These are phyloP conservation scores for Baccha elongata DNA, from an alignment of 2,888 invertebrate species.

Conservation along the genomic window DNA sequence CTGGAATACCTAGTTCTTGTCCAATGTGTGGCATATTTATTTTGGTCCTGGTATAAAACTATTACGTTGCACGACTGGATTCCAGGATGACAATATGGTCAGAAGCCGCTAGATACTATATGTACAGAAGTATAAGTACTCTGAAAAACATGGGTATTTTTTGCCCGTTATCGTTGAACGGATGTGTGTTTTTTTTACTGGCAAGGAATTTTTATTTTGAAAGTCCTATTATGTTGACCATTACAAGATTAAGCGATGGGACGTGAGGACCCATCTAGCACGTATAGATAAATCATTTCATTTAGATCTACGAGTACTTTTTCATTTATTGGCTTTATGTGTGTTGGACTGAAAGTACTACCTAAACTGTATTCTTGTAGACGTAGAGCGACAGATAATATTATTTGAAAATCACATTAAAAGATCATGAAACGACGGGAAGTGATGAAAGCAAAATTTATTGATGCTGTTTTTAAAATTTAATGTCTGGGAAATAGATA, in stretches of 20 bases:
- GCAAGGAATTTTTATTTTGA: slow-evolving; percentile 17
- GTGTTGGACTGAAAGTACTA: slow-evolving; percentile 11
- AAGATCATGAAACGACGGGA: too few relatives aligned
- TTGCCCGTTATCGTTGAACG: background rate
- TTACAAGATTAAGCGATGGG: slow-evolving; percentile 35
- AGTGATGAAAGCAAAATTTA: too few relatives aligned
- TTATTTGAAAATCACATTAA: too few relatives aligned
- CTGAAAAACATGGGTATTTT: background rate
- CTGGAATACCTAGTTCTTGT: slow-evolving; percentile 46
- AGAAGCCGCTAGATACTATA: slow-evolving; percentile 8
- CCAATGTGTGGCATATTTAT: slow-evolving; percentile 45
- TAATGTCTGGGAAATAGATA: too few relatives aligned
- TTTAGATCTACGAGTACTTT: background rate
- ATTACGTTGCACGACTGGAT: too few relatives aligned
- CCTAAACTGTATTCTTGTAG: slow-evolving; percentile 8
- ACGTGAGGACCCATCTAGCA: slow-evolving; percentile 38
- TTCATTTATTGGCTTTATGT: slow-evolving; percentile 23
- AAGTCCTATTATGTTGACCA: slow-evolving; percentile 35
- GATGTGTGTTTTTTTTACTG: slow-evolving; percentile 20
- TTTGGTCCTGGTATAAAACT: slow-evolving; percentile 30
- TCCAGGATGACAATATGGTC: slow-evolving; percentile 1
- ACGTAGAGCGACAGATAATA: slow-evolving; percentile 16
- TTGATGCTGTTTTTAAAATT: too few relatives aligned
- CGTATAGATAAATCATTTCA: slow-evolving; percentile 29
- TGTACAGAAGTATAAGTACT: too few relatives aligned